Evolutionary conservation across 2,797 vertebrate species (phyloP), one percentile per base, ranked within the genome.

Genomic region (Pseudotriccus pelzelni): DNA sequence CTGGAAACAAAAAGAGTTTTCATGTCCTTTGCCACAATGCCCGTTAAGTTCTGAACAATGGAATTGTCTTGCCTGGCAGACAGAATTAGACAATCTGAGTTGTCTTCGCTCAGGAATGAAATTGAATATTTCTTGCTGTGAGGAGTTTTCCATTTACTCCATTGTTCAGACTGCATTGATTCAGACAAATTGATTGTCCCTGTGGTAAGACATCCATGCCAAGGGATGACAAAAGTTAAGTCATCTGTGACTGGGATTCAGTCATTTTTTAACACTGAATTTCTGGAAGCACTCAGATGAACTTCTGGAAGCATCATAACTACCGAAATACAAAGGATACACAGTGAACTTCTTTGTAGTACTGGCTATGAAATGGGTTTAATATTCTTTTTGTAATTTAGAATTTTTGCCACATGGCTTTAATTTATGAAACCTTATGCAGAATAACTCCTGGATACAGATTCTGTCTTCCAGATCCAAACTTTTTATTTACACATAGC

Each of bases 131-230:
- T 93, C 86, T 95, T 90, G 63, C 90, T 87, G 59, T 69, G 88
- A 93, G 68, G 67, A 88, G 52, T 92, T 95, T 92, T 90, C 81
- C 77, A 70, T 91, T 73, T 91, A 70, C 32, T 79, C 44, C 49
- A 92, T 89, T 96, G 77, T 95, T 85, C 91, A 86, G 58, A 59
- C 50, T 81, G 58, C 62, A 91, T 9, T 78, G 85, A 78, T 90
- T 90, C 81, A 87, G 86, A 89, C 67, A 87, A 84, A 90, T 89
- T 90, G 76, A 80, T 93, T 92, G 70, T 60, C 63, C 90, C 84
- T 92, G 86, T 82, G 80, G 88, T 67, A 95, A 53, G 9, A 75
- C 66, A 81, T 75, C 55, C 46, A 41, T 82, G 86, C 78, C 86
- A 94, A 88, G 37, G 30, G 43, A 82, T 79, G 74, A 82, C 44